Evolutionary conservation across 1,140 invertebrate species (phyloP).

Genomic region (Drosophila pruinosa): DNA sequence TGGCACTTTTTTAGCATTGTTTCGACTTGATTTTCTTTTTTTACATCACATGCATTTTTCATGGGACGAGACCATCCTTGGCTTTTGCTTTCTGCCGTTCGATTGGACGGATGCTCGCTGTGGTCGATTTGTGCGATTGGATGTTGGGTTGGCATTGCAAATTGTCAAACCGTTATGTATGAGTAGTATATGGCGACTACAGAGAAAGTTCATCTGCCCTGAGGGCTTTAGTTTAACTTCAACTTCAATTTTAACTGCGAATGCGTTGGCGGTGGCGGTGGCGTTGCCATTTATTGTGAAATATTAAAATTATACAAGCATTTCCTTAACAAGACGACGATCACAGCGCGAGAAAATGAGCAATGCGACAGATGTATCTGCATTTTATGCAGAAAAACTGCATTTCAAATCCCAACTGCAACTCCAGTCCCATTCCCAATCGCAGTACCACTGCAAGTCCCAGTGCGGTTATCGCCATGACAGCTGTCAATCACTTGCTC

Average conservation of each 20-base stretch:
- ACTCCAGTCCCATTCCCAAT: constrained; percentile 1
- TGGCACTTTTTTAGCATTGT: constrained; percentile 50
- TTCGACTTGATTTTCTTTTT: constrained; percentile 29
- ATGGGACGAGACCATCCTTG: constrained; percentile 39
- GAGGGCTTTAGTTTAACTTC: constrained; percentile 41
- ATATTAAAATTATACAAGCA: constrained; percentile 76
- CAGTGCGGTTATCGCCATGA: constrained; percentile 74
- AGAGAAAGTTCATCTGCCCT: constrained; percentile 56
- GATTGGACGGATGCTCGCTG: background rate
- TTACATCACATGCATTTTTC: constrained; percentile 70
- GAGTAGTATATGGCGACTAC: background rate
- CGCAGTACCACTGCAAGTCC: constrained; percentile 40
- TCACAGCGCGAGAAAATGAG: constrained; percentile 65
- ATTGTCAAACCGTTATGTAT: constrained; percentile 71
- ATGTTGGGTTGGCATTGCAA: constrained; percentile 46
- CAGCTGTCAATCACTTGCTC: constrained; percentile 66
- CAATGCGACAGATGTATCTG: constrained; percentile 64
- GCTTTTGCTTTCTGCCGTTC: constrained; percentile 3
- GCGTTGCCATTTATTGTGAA: constrained; percentile 74
- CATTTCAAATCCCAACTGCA: constrained; percentile 19
- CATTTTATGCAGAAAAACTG: constrained; percentile 60
- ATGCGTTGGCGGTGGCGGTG: constrained; percentile 38
- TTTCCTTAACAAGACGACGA: constrained; percentile 38
- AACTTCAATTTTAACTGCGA: too few species aligned
- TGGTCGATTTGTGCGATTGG: background rate